phyloP scores from a whole-genome alignment of 2,113 vertebrate genomes.

The Percopsis transmontana region DNA sequence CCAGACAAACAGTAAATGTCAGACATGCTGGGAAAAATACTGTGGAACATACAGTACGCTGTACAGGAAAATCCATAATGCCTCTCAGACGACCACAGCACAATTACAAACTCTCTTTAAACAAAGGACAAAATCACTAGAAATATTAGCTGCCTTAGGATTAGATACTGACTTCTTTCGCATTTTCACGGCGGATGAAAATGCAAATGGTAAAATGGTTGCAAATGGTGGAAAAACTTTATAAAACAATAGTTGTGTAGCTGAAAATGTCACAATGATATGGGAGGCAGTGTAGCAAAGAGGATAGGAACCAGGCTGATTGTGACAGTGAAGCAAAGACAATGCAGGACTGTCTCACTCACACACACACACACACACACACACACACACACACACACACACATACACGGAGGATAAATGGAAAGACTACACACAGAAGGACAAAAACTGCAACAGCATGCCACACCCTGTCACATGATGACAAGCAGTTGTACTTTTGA shows the following conservation, averaged over 20 bases:
- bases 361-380: background rate
- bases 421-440: constrained; percentile 1
- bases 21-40: no score
- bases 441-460: no score
- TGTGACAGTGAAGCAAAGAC: background rate
- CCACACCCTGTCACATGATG: no score
- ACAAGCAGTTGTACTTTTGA: no score
- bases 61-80: background rate
- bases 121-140: no score
- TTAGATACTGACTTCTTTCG: no score
- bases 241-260: background rate
- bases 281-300: background rate
- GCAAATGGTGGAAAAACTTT: background rate
- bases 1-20: background rate
- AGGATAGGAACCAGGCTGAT: background rate
- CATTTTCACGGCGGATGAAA: no score
- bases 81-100: background rate
- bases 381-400: constrained; percentile 14
- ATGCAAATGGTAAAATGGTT: background rate
- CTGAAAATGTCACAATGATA: constrained; percentile 6
- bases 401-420: constrained; percentile 1
- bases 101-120: no score
- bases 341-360: background rate
- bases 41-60: background rate
- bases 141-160: no score